Base-by-base conservation (phyloP, 2,888 invertebrate species). In the Orchesella flavescens region DNA sequence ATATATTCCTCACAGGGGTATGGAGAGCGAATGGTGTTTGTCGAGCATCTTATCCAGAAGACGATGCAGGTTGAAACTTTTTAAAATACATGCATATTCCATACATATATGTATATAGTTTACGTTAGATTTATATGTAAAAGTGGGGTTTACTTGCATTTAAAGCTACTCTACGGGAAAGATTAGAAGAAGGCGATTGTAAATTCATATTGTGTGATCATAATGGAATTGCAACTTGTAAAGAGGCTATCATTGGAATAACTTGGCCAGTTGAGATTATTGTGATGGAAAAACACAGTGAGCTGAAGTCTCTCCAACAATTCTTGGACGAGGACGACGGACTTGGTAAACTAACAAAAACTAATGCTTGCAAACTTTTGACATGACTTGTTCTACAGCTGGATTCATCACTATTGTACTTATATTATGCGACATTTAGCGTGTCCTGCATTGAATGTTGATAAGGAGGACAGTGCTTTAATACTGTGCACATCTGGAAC, bases 401-500 rank as follows among this genome's bases (percentile, higher is more conserved):
- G n/a, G n/a, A n/a, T n/a, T n/a, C n/a, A n/a, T n/a, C n/a, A n/a
- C n/a, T n/a, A n/a, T n/a, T n/a, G n/a, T n/a, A n/a, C n/a, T 23
- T 57, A 53, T 43, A 1, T 3, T 15, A 34, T 34, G 17, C 19
- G 1, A 19, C 19, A 17, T 57, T 10, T 57, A 53, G 49, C 19
- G 17, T 66, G 49, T 44, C 53, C 61, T 12, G 17, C 34, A 4
- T 19, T 83, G n/a, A 34, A 77, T 24, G 49, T 73, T 19, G 68
- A 68, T 13, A 43, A 85, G 59, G 82, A 85, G 61, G 88, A 88
- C 57, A 84, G 85, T n/a, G 61, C 84, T 10, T 34, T 88, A n/a
- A 82, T 88, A 19, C 65, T 88, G 1, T 85, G 85, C 44, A 88
- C 88, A 1, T 80, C 84, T 55, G 88, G 88, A 15, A 88, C 88